Percentiles rank a stretch among this genome's conserved stretches.
These are phyloP conservation scores for Rotaria macrura DNA, from an alignment of 2,888 invertebrate genomes.

Conservation along the genomic window DNA sequence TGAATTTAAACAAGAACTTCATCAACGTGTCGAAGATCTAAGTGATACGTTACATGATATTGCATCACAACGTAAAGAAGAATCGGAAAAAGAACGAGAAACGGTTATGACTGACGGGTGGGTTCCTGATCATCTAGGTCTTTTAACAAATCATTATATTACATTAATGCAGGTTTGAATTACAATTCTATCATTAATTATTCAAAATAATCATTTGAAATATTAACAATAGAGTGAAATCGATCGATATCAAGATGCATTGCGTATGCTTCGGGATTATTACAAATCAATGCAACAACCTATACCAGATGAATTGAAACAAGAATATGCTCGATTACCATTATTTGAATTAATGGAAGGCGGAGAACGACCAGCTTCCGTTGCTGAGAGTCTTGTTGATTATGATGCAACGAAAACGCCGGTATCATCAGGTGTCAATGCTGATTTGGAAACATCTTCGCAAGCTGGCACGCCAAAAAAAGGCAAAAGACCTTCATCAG, in stretches of 20 bases:
- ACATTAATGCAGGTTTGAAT: slow-evolving; percentile 44
- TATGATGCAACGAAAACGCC: neutral
- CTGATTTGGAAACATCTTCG: neutral
- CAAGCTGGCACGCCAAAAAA: neutral
- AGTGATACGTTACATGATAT: slow-evolving; percentile 48
- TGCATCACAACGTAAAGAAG: slow-evolving; percentile 47
- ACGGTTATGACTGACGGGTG: slow-evolving; percentile 46
- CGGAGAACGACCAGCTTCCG: neutral
- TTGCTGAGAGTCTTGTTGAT: slow-evolving; percentile 11
- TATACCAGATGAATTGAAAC: slow-evolving; percentile 44
- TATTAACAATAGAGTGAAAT: slow-evolving; percentile 39
- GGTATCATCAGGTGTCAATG: neutral
- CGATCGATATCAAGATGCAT: slow-evolving; percentile 48
- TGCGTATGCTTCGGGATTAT: slow-evolving; percentile 47
- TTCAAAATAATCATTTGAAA: neutral
- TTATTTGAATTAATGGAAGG: slow-evolving; percentile 43
- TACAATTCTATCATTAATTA: neutral
- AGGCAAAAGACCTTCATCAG: slow-evolving; percentile 7
- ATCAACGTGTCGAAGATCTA: slow-evolving; percentile 48
- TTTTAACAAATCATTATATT: slow-evolving; percentile 47
- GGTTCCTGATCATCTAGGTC: slow-evolving; percentile 47
- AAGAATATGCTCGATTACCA: slow-evolving; percentile 44
- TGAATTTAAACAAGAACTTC: slow-evolving; percentile 47
- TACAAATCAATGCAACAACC: slow-evolving; percentile 47
- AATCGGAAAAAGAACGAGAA: slow-evolving; percentile 45